Conservation (phyloP, 2,113 vertebrate genomes). For the Mormyrus lacerda region DNA sequence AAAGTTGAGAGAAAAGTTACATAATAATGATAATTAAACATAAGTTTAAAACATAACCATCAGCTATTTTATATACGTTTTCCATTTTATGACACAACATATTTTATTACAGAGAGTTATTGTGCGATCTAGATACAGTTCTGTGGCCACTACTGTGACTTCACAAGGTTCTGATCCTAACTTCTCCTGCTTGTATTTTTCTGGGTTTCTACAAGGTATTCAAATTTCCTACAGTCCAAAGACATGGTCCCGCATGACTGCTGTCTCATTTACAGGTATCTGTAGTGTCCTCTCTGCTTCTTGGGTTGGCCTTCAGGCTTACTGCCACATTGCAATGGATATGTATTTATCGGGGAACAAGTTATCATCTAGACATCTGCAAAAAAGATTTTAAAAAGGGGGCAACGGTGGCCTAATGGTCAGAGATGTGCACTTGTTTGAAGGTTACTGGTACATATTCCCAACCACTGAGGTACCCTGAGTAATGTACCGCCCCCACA, state of each 20-base stretch:
- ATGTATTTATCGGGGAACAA: neutral
- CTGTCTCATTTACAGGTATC: neutral
- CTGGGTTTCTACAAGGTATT: neutral
- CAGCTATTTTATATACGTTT: neutral
- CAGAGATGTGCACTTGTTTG: too few relatives aligned
- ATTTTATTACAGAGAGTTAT: neutral
- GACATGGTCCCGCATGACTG: neutral
- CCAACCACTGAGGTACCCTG: too few relatives aligned
- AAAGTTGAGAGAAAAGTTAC: neutral
- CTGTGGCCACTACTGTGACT: too few relatives aligned
- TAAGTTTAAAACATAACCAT: neutral
- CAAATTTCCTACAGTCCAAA: neutral
- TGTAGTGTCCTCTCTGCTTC: neutral
- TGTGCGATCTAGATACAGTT: neutral
- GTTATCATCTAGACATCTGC: neutral
- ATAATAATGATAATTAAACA: neutral
- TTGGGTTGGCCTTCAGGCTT: neutral
- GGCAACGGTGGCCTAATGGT: too few relatives aligned
- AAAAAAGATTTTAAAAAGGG: neutral
- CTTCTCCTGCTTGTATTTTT: neutral
- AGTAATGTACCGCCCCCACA: too few relatives aligned
- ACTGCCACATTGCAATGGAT: neutral
- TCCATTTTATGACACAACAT: neutral
- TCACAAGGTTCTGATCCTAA: neutral
- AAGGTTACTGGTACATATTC: too few relatives aligned